Conservation (phyloP, 2,113 vertebrate genomes). For the Trochalopteron elliotii region DNA sequence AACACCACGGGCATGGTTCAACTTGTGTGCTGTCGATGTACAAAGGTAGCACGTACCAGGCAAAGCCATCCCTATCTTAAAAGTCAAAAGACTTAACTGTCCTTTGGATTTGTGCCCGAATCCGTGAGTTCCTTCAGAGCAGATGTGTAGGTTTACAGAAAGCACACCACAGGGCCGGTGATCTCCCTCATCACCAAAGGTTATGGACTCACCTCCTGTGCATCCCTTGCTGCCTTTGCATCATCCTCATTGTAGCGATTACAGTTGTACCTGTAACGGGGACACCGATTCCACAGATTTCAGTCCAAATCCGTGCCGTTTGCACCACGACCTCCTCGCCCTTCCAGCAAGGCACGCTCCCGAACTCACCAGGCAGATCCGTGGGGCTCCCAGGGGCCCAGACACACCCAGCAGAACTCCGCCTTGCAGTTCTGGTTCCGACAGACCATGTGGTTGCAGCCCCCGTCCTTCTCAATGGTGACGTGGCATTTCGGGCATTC, state of each 20-base stretch:
- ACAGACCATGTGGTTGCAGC: slow-evolving; percentile 99
- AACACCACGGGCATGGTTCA: not conserved
- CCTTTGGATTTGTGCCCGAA: not conserved
- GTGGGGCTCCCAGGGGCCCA: slow-evolving; percentile 98
- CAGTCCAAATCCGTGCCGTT: not conserved
- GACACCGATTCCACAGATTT: slow-evolving; percentile 28
- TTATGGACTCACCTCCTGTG: slow-evolving; percentile 89
- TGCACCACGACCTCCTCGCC: not conserved
- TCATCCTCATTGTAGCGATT: slow-evolving; percentile 99
- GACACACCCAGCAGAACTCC: slow-evolving; percentile 99
- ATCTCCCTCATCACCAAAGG: not conserved
- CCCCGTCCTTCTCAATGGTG: slow-evolving; percentile 98
- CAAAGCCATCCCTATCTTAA: not conserved
- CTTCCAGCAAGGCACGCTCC: not conserved
- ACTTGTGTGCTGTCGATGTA: not conserved
- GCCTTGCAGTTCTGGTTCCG: slow-evolving; percentile 99
- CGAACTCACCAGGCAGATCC: slow-evolving; percentile 95
- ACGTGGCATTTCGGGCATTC: slow-evolving; percentile 99
- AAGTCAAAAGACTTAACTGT: not conserved
- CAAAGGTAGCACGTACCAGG: not conserved
- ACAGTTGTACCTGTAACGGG: slow-evolving; percentile 93
- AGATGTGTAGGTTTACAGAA: not conserved
- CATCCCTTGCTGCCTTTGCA: slow-evolving; percentile 97
- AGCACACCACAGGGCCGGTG: not conserved
- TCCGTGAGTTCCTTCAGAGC: not conserved